Conservation (phyloP, 2,113 vertebrate genomes). For the Xenotilapia leptura region DNA sequence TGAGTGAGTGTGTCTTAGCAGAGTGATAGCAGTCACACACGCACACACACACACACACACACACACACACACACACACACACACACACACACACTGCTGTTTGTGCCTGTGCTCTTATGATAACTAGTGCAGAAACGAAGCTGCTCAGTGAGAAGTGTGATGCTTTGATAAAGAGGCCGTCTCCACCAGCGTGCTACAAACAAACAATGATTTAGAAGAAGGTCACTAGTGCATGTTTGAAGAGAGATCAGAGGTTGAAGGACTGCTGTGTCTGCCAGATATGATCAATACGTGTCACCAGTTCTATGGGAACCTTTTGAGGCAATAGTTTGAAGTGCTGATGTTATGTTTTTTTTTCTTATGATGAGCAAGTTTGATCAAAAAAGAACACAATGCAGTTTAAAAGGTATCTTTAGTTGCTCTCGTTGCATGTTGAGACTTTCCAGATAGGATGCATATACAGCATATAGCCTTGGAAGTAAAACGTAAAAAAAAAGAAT, state of each 20-base stretch:
- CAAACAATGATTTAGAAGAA: neutral
- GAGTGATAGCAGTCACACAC: neutral
- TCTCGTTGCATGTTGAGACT: neutral
- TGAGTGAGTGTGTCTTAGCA: slow-evolving; percentile 14
- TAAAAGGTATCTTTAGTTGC: neutral
- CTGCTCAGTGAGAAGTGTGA: neutral
- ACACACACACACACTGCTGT: neutral
- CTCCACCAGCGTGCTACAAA: neutral
- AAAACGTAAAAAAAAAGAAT: neutral
- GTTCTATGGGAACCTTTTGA: neutral
- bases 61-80: neutral
- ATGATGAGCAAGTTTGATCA: neutral
- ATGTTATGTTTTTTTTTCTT: neutral
- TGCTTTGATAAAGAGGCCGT: slow-evolving; percentile 14
- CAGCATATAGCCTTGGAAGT: neutral
- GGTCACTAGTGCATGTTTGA: neutral
- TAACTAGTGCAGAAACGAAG: slow-evolving; percentile 3
- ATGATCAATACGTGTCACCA: neutral
- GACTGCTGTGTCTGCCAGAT: neutral
- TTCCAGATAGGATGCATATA: neutral
- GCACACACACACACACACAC: neutral
- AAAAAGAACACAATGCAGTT: neutral
- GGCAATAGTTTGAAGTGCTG: neutral
- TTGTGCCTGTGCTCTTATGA: neutral
- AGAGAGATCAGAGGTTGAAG: neutral